Percentiles rank a stretch among this genome's conserved stretches.
phyloP scores from a whole-genome alignment of 1,140 invertebrate genomes.

The Cydia splendana region DNA sequence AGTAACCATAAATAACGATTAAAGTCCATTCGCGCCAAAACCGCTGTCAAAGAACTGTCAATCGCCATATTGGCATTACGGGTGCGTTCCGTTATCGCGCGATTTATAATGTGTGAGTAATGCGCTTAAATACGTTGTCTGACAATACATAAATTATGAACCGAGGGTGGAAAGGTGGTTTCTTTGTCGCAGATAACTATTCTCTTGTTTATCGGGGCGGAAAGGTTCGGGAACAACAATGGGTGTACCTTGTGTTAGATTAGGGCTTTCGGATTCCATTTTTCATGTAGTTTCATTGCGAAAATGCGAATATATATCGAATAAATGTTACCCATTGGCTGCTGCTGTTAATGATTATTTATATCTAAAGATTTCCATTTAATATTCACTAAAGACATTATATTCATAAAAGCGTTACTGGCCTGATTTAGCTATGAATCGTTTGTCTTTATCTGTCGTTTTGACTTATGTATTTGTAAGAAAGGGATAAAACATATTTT shows the following conservation, averaged over 20 bases:
- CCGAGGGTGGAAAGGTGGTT: slow-evolving; percentile 49
- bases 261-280: slow-evolving; percentile 10
- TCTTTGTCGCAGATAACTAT: slow-evolving; percentile 61
- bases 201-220: slow-evolving; percentile 65
- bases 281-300: slow-evolving; percentile 10
- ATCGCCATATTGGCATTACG: slow-evolving; percentile 60
- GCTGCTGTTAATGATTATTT: slow-evolving; percentile 1
- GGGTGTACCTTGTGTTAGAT: not conserved
- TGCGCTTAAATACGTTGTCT: slow-evolving; percentile 68
- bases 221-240: slow-evolving; percentile 44
- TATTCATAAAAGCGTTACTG: too few relatives aligned
- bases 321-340: not conserved
- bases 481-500: too few relatives aligned
- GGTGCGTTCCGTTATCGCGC: slow-evolving; percentile 61
- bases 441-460: too few relatives aligned
- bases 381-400: too few relatives aligned
- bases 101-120: slow-evolving; percentile 77
- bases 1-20: not conserved
- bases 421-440: too few relatives aligned
- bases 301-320: not conserved
- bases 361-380: too few relatives aligned
- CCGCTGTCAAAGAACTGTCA: slow-evolving; percentile 60
- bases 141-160: slow-evolving; percentile 76
- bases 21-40: slow-evolving; percentile 54
- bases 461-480: too few relatives aligned